Percentiles rank a stretch among this genome's conserved stretches.
Conservation (phyloP, 2,113 vertebrate genomes). For the Anarrhichthys ocellatus region DNA sequence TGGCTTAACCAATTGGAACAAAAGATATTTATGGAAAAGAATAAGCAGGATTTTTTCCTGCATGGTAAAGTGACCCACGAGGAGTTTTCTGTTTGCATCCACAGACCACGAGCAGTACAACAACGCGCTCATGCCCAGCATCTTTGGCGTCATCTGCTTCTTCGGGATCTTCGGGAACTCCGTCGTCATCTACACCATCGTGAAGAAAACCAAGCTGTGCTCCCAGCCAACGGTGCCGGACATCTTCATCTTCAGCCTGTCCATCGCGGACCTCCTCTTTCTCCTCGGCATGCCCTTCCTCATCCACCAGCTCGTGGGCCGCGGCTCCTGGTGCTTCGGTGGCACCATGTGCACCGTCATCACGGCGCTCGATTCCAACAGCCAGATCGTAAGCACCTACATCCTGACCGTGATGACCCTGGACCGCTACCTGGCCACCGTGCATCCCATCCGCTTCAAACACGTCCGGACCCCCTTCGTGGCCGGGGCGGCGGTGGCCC, state of each 20-base stretch:
- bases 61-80: neutral
- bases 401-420: constrained; percentile 87
- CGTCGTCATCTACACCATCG: constrained; percentile 76
- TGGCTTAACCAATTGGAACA: neutral
- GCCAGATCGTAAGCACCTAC: constrained; percentile 88
- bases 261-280: constrained; percentile 85
- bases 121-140: constrained; percentile 76
- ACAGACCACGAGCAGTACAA: constrained; percentile 64
- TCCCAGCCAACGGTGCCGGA: constrained; percentile 78
- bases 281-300: constrained; percentile 88
- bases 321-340: constrained; percentile 87
- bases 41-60: neutral
- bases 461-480: constrained; percentile 78
- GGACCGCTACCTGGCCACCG: constrained; percentile 86
- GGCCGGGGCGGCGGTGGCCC: constrained; percentile 76
- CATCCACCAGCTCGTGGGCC: constrained; percentile 87
- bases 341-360: constrained; percentile 85
- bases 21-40: neutral
- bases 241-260: constrained; percentile 87
- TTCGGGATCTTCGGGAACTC: constrained; percentile 76
- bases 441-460: constrained; percentile 85
- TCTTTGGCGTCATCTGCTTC: constrained; percentile 81
- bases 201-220: constrained; percentile 79
- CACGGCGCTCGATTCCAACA: constrained; percentile 85
- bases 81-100: neutral